phyloP scores from a whole-genome alignment of 2,113 vertebrate species.

The Pampusana beccarii region DNA sequence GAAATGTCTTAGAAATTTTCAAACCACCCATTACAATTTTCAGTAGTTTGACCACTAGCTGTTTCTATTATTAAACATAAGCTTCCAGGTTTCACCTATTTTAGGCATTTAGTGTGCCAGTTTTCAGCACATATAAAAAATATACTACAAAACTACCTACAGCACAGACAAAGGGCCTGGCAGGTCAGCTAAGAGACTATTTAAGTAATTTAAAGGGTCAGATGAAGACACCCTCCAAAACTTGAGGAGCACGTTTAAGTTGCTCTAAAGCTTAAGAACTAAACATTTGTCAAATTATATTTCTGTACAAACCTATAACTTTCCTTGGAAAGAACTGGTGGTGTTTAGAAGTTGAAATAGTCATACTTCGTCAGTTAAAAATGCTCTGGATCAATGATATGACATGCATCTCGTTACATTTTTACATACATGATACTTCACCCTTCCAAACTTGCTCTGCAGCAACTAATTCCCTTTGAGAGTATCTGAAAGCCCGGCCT shows the following conservation, averaged over 20 bases:
- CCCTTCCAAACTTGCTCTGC: background rate
- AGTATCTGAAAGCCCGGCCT: background rate
- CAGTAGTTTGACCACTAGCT: background rate
- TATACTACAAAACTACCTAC: background rate
- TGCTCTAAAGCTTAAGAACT: background rate
- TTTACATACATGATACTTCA: background rate
- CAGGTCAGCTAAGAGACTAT: background rate
- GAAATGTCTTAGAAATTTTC: background rate
- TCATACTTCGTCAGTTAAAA: background rate
- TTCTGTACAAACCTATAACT: background rate
- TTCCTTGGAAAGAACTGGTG: background rate
- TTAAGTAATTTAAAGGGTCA: background rate
- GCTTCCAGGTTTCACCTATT: background rate
- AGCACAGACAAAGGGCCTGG: background rate
- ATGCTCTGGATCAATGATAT: background rate
- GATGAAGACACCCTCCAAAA: background rate
- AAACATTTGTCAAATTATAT: background rate
- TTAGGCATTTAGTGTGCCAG: background rate
- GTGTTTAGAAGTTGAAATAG: background rate
- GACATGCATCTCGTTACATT: background rate
- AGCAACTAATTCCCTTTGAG: background rate
- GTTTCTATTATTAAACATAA: background rate
- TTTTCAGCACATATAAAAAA: background rate
- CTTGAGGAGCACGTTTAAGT: background rate
- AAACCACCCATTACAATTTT: background rate